phyloP scores from a whole-genome alignment of 1,140 invertebrate species.

The Nebria ingens region DNA sequence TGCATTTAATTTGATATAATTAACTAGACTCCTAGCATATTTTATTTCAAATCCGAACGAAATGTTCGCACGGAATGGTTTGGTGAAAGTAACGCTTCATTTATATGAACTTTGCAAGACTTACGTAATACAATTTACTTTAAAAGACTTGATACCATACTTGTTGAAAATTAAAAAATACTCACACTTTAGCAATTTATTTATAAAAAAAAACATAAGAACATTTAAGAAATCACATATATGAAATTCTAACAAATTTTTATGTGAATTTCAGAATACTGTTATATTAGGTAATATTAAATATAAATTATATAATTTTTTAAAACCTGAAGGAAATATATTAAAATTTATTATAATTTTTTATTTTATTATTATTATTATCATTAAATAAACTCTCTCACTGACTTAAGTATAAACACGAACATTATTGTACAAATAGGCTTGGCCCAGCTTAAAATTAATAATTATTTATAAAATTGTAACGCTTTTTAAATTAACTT shows the following conservation, averaged over 20 bases:
- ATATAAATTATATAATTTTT: not conserved
- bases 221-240: not conserved
- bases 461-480: slow-evolving; percentile 6
- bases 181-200: not conserved
- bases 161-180: not conserved
- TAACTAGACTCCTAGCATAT: no score
- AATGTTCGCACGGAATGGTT: no score
- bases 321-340: not conserved
- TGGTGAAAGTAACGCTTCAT: no score
- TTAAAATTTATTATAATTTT: not conserved
- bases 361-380: not conserved
- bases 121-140: no score
- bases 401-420: slow-evolving; percentile 14
- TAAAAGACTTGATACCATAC: no score
- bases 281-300: slow-evolving; percentile 1
- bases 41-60: no score
- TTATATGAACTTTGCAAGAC: no score
- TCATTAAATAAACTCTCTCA: slow-evolving; percentile 13
- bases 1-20: no score
- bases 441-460: not conserved
- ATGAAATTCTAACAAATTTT: not conserved
- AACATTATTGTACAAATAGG: slow-evolving; percentile 11
- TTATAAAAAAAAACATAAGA: not conserved
- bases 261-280: not conserved
- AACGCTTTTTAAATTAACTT: slow-evolving; percentile 1